These are phyloP conservation scores for Heliocidaris tuberculata DNA, from an alignment of 35 echinoderm and acorn worm genomes.

Conservation along the genomic window DNA sequence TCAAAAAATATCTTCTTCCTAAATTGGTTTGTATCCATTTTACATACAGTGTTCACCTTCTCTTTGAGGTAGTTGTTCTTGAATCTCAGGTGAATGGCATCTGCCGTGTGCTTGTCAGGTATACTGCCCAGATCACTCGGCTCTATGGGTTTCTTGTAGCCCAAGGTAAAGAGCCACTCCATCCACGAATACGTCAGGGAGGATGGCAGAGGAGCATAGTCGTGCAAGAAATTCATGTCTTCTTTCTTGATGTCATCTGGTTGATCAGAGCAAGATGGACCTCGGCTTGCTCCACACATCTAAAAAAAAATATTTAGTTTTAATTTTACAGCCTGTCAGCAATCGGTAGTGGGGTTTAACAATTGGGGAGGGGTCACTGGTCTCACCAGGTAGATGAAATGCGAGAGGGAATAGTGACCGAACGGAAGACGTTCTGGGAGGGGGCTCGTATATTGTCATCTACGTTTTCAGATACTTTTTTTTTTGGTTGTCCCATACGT, in stretches of 20 bases:
- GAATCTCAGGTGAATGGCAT: conserved; percentile 60
- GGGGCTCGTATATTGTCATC: no score
- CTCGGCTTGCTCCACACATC: conserved; percentile 8
- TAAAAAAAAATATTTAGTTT: neutral
- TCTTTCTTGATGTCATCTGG: conserved; percentile 60
- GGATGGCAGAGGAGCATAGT: conserved; percentile 59
- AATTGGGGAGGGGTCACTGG: neutral
- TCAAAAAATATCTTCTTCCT: neutral
- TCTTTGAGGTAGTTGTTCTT: conserved; percentile 49
- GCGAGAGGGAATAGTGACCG: neutral
- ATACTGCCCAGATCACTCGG: conserved; percentile 76
- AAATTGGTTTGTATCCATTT: neutral
- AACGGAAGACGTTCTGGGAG: no score
- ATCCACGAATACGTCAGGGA: conserved; percentile 74
- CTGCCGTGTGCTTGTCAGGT: conserved; percentile 69
- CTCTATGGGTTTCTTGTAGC: conserved; percentile 76
- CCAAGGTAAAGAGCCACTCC: conserved; percentile 65
- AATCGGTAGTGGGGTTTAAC: neutral
- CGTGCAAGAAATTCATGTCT: conserved; percentile 72
- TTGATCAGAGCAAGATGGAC: neutral
- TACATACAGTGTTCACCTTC: neutral
- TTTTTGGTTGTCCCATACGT: no score
- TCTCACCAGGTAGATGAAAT: no score
- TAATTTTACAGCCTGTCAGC: neutral
- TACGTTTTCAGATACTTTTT: no score